A percentile compares a stretch with the other conserved stretches of the same genome.
These are phyloP conservation scores for Campylorhamphus procurvoides DNA, from an alignment of 2,113 vertebrate genomes.

Conservation along the genomic window DNA sequence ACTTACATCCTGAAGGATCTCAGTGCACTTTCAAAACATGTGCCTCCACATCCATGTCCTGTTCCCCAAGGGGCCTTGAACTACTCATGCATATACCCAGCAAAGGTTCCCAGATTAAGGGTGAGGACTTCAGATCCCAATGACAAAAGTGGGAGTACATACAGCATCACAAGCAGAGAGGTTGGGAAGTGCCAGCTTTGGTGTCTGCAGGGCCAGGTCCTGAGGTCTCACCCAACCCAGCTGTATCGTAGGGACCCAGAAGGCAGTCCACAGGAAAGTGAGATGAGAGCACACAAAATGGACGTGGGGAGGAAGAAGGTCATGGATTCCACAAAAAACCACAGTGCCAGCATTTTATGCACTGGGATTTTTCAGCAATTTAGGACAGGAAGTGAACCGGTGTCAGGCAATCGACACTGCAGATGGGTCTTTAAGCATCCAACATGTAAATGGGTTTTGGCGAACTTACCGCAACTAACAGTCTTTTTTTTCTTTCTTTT, in stretches of 20 bases:
- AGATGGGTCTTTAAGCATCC: constrained; percentile 60
- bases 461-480: not conserved
- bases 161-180: fast-evolving
- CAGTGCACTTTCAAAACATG: not conserved
- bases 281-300: not conserved
- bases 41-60: not conserved
- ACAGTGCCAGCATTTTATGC: fast-evolving
- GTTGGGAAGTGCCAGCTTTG: not conserved
- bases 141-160: not conserved
- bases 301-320: fast-evolving
- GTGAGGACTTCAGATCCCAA: not conserved
- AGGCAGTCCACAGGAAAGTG: not conserved
- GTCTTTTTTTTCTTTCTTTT: not conserved
- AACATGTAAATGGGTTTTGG: constrained; percentile 60
- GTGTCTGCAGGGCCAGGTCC: not conserved
- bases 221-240: not conserved
- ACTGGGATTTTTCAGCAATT: not conserved
- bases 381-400: constrained; percentile 45
- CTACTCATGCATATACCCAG: not conserved
- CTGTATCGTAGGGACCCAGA: not conserved
- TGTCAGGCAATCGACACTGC: constrained; percentile 18
- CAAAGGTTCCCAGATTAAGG: not conserved
- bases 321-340: not conserved
- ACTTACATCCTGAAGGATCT: not conserved
- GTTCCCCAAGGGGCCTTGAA: not conserved